A percentile compares a stretch with the other conserved stretches of the same genome.
phyloP scores from a whole-genome alignment of 2,888 invertebrate genomes.

The Tineola bisselliella region DNA sequence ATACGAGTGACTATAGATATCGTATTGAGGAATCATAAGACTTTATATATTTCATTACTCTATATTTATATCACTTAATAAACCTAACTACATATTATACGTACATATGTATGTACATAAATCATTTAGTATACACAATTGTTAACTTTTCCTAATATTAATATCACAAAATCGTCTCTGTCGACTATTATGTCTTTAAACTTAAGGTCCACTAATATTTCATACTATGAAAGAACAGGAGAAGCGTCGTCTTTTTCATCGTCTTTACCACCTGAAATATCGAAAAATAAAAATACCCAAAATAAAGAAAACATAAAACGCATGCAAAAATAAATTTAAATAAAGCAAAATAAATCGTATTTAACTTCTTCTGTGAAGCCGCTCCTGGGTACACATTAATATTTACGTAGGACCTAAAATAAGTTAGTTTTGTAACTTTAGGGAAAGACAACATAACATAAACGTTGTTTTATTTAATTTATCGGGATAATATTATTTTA shows the following conservation, averaged over 20 bases:
- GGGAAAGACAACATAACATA: not conserved
- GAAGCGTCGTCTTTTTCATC: slow-evolving; percentile 54
- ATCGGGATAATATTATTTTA: not conserved
- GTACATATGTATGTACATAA: slow-evolving; percentile 40
- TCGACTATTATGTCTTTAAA: slow-evolving; percentile 29
- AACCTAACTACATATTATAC: slow-evolving; percentile 44
- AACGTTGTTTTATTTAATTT: not conserved
- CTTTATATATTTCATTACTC: slow-evolving; percentile 43
- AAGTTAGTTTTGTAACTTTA: not conserved
- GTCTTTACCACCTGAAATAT: slow-evolving; percentile 61
- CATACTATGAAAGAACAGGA: slow-evolving; percentile 26
- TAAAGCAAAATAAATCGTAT: not conserved
- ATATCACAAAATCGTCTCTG: slow-evolving; percentile 65
- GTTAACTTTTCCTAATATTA: slow-evolving; percentile 49
- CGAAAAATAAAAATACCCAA: slow-evolving; percentile 46
- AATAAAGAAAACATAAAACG: slow-evolving; percentile 21
- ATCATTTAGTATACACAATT: slow-evolving; percentile 26
- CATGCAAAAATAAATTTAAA: slow-evolving; percentile 23
- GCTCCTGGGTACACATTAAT: not conserved
- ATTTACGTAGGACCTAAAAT: not conserved
- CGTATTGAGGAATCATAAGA: slow-evolving; percentile 24
- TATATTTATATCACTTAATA: slow-evolving; percentile 18
- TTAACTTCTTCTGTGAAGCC: not conserved
- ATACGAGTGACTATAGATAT: too few relatives aligned
- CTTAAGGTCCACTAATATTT: not conserved